A percentile compares a stretch with the other conserved stretches of the same genome.
Evolutionary conservation across 1,140 invertebrate genomes (phyloP).

Genomic region (Oncopeltus fasciatus): DNA sequence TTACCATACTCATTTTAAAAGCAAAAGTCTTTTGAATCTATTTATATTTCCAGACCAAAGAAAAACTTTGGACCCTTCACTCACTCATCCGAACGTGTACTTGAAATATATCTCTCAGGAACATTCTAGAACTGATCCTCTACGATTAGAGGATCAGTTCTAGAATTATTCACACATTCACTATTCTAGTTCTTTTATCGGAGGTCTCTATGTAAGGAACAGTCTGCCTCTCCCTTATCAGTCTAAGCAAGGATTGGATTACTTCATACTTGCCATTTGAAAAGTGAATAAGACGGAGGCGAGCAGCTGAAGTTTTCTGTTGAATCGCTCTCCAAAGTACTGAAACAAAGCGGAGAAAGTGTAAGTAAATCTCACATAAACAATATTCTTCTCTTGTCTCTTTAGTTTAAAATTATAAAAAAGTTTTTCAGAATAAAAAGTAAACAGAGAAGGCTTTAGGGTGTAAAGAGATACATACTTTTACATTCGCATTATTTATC

Average conservation of each 20-base stretch:
- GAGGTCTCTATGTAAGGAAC: too few relatives aligned
- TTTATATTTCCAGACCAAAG: too few relatives aligned
- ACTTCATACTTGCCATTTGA: conserved; percentile 40
- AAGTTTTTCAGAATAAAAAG: not conserved
- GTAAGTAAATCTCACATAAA: conserved; percentile 12
- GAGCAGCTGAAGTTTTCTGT: conserved; percentile 41
- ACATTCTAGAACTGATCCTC: too few relatives aligned
- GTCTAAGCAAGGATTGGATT: not conserved
- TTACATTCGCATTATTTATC: not conserved
- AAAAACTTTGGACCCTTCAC: too few relatives aligned
- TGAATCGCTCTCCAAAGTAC: conserved; percentile 62
- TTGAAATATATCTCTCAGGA: too few relatives aligned
- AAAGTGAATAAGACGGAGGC: conserved; percentile 53
- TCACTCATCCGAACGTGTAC: too few relatives aligned
- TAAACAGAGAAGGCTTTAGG: not conserved
- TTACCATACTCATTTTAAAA: too few relatives aligned
- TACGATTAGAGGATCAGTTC: too few relatives aligned
- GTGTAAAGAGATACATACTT: not conserved
- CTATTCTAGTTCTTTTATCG: too few relatives aligned
- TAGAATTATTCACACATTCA: too few relatives aligned
- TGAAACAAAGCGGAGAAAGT: conserved; percentile 35
- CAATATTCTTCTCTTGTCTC: not conserved
- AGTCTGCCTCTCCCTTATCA: too few relatives aligned
- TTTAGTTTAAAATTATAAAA: not conserved
- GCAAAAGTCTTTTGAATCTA: too few relatives aligned